Base-by-base conservation (phyloP, 2,797 vertebrate species). In the Miichthys miiuy region DNA sequence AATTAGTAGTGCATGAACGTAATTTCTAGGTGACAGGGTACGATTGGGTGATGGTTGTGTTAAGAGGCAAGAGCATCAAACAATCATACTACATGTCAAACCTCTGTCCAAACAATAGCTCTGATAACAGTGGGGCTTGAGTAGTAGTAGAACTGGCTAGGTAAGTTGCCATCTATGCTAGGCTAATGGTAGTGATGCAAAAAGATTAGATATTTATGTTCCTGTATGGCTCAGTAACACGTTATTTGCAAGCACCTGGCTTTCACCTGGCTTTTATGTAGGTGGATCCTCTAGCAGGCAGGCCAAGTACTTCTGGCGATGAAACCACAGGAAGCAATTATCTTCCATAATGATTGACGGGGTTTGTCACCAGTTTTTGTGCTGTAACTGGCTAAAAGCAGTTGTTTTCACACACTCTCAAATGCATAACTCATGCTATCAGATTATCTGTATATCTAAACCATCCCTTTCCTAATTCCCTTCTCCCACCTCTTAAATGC, bases 341-440 rank as follows among this genome's bases (percentile, higher is more conserved):
- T 23, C 65, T 65, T 88, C 73, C 34, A 72, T 17, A 25, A 62
- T 88, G 86, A 94, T 81, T 86, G 87, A 93, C 86, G 72, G 77
- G 72, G 75, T 77, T 34, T 67, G 54, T 79, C 83, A 81, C 76
- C 58, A 87, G 83, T 87, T 73, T 77, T 74, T 68, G 63, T 79
- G 76, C 68, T 64, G 47, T 63, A 55, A 51, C 63, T 63, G 42
- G 63, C 57, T 75, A 75, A 83, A 85, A 87, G 73, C 87, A 90
- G 71, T 74, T 87, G 77, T 70, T 87, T 86, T 74, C 77, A 66
- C 84, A 88, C 75, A 73, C 80, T 77, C 73, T 79, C 67, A 66
- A 81, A 75, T 64, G 41, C 89, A 92, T 92, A 91, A 93, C 82
- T 94, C 92, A 88, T 60, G 70, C 77, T 87, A 82, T 86, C 75